Evolutionary conservation across 2,888 invertebrate species (phyloP), one percentile per base, ranked within the genome.

Genomic region (Heliconius ethilla): DNA sequence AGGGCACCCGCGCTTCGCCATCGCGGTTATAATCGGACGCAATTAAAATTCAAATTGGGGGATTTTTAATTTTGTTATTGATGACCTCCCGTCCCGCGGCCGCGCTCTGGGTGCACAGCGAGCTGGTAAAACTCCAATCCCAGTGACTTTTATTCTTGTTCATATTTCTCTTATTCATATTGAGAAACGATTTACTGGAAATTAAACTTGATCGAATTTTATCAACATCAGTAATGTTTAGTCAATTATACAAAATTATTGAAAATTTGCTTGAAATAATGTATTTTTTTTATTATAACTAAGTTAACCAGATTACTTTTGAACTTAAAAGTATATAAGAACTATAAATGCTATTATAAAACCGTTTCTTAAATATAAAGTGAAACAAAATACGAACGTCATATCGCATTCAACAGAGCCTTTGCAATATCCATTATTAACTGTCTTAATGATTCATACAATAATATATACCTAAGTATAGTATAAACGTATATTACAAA

Each of bases 21-120:
- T 90, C 87, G 88, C 89, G 93, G 93, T 93, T 92, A 93, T 94
- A 92, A 94, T 93, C 93, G 92, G 87, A 87, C 90, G 92, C 92
- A 93, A 94, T 94, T 93, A 94, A 94, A 93, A 94, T 93, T 93
- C 91, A 93, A 93, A 94, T 93, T 93, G 92, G 92, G 89, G 90
- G 90, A 90, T 93, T 94, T 90, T 93, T 93, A 93, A 94, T 94
- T 92, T 93, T 91, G 92, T 93, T 93, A 93, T 93, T 94, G 93
- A 93, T 93, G 92, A 90, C 88, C 90, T 74, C 73, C 73, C 73
- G 73, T 74, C 63, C 91, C 89, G 89, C 85, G 88, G 89, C 91
- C 89, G 89, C 85, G 88, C 88, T 88, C 86, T 89, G 89, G 88
- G 89, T 87, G 89, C 88, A 86, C 55, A 59, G 55, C 55, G 3